phyloP scores from a whole-genome alignment of 2,113 vertebrate species.

The Anolis carolinensis region DNA sequence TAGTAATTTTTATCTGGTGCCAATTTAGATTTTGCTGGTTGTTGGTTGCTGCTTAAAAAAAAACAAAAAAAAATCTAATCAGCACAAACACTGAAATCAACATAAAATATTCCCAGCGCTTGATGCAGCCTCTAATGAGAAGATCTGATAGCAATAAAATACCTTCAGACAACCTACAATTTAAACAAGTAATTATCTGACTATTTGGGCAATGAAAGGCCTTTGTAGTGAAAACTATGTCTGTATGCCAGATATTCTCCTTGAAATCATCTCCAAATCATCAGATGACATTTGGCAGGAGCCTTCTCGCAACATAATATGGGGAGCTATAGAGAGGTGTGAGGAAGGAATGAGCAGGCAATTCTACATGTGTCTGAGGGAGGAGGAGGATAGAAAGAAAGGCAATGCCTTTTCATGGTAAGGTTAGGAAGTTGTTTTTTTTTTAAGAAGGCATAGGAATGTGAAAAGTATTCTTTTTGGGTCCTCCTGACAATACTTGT shows the following conservation, averaged over 20 bases:
- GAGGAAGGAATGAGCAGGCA: neutral
- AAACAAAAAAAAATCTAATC: neutral
- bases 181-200: slow-evolving; percentile 31
- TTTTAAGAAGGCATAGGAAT: neutral
- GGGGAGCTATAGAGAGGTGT: neutral
- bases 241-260: neutral
- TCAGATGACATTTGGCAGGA: neutral
- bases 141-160: slow-evolving; percentile 31
- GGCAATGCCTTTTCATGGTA: neutral
- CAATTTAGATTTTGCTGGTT: slow-evolving; percentile 7
- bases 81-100: slow-evolving; percentile 30
- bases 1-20: neutral
- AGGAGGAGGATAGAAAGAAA: neutral
- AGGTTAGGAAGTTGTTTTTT: too few species aligned
- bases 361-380: neutral
- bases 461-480: too few species aligned
- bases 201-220: neutral
- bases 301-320: neutral
- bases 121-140: neutral
- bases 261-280: neutral
- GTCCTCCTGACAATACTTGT: too few species aligned
- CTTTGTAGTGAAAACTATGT: slow-evolving; percentile 4
- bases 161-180: slow-evolving; percentile 4
- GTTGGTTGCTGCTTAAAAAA: slow-evolving; percentile 11
- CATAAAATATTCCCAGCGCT: neutral